Conservation (phyloP, 2,797 vertebrate species). For the Lacerta viridis region DNA sequence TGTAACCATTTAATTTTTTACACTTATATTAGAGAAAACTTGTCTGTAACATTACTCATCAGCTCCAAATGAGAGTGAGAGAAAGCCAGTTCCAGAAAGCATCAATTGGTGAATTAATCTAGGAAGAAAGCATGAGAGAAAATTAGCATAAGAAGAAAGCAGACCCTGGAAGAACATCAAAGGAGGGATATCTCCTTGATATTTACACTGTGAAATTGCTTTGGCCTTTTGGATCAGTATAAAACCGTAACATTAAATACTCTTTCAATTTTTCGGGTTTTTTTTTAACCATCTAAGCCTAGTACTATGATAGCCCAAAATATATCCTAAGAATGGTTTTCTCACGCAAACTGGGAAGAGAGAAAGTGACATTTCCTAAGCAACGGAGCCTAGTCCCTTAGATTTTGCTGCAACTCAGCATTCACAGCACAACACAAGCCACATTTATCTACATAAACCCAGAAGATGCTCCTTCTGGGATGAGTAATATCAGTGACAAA, state of each 20-base stretch:
- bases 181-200: background rate
- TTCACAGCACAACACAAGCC: background rate
- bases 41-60: background rate
- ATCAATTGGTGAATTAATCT: constrained; percentile 25
- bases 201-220: background rate
- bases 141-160: background rate
- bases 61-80: background rate
- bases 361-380: background rate
- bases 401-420: background rate
- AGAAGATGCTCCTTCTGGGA: background rate
- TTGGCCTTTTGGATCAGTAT: background rate
- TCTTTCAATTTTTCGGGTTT: background rate
- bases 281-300: background rate
- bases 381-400: background rate
- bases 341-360: background rate
- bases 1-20: background rate
- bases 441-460: background rate
- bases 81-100: constrained; percentile 13
- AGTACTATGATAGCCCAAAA: background rate
- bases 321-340: background rate
- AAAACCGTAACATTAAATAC: background rate
- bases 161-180: constrained; percentile 17
- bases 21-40: background rate
- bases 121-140: background rate
- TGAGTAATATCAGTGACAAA: background rate